Conservation (phyloP, 2,113 vertebrate species). For the Myanophis thanlyinensis region DNA sequence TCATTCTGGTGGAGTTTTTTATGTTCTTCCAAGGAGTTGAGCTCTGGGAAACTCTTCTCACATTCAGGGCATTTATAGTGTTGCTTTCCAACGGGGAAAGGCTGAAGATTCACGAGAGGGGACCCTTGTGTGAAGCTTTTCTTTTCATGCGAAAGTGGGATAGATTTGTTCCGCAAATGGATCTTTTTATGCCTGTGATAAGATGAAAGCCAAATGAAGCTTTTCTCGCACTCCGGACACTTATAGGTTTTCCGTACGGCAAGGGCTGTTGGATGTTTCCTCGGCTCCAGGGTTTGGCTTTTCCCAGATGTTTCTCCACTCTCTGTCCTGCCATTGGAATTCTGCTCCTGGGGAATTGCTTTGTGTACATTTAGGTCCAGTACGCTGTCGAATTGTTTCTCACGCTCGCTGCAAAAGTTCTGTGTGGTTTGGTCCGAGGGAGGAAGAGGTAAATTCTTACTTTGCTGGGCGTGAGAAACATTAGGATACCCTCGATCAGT, state of each 20-base stretch:
- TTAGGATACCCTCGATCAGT: background rate
- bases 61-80: background rate
- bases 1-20: background rate
- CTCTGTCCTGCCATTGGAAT: background rate
- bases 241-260: background rate
- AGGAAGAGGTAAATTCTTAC: background rate
- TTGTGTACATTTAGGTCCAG: background rate
- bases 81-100: background rate
- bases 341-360: background rate
- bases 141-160: background rate
- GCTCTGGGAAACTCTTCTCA: background rate
- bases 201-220: background rate
- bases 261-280: background rate
- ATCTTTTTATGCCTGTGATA: background rate
- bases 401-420: background rate
- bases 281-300: background rate
- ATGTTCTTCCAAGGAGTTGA: background rate
- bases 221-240: background rate
- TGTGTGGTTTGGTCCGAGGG: background rate
- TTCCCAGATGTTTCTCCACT: background rate
- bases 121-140: background rate
- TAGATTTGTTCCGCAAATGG: background rate
- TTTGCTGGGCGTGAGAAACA: background rate
- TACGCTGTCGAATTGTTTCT: background rate
- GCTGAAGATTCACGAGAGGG: background rate